Evolutionary conservation across 2,888 invertebrate species (phyloP), one percentile per base, ranked within the genome.

Genomic region (Meteorus cinctellus): DNA sequence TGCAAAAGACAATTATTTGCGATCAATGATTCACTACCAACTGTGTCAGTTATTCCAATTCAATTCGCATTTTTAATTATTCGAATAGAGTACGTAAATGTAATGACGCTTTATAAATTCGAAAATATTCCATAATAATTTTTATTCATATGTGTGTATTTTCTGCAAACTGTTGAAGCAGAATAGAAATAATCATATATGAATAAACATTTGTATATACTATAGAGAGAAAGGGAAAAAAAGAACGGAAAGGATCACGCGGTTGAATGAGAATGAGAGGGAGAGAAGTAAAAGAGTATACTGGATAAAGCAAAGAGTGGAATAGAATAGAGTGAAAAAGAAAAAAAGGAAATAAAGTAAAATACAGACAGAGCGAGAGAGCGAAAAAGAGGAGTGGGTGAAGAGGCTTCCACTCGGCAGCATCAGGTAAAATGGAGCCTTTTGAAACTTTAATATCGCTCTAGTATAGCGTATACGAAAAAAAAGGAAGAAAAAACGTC

Each of bases 371-470:
- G 36, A 31, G 36, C 59, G 24, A 68, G 16, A 73, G 55, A 73
- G 55, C 34, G 31, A 19, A 51, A 24, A 51, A 41, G 14, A 51
- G 24, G 27, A 48, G 19, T 41, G 67, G 41, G 34, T 31, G 19
- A 68, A 69, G 51, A 41, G 55, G 36, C 19, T 48, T 29, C n/a
- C 34, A 66, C 60, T 66, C 34, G 24, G 71, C 62, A 55, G 63
- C 67, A 55, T 41, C 55, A 51, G 65, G 59, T 65, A 65, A 71
- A 75, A 75, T 70, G 69, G 34, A 75, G 31, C 24, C 71, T 71
- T 75, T 72, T 75, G 75, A 75, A 75, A 75, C 55, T 71, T 75
- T 75, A 72, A 75, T 75, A 75, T 75, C 70, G 55, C 75, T 70
- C 71, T 71, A 75, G 75, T 75, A 45, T 66, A 60, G 48, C 70